phyloP scores from a whole-genome alignment of 1,140 invertebrate genomes.

The Spodoptera litura region DNA sequence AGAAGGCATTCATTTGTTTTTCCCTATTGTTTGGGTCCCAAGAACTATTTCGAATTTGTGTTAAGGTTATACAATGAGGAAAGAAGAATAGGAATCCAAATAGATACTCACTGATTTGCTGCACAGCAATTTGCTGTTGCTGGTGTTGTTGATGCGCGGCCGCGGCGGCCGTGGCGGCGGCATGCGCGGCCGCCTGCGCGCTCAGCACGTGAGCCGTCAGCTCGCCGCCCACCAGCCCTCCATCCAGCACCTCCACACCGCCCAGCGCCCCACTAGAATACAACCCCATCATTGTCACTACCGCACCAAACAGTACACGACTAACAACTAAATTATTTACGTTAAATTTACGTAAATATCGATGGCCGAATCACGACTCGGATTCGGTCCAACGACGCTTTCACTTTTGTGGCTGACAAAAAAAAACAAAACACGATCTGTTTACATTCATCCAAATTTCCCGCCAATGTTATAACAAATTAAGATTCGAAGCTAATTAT shows the following conservation, averaged over 20 bases:
- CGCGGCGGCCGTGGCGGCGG: slow-evolving; percentile 71
- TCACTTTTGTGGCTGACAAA: slow-evolving; percentile 39
- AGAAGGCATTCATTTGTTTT: background rate
- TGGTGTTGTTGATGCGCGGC: slow-evolving; percentile 70
- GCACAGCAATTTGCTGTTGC: slow-evolving; percentile 76
- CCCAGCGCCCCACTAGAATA: slow-evolving; percentile 83
- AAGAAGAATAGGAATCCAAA: slow-evolving; percentile 1
- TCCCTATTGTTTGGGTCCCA: background rate
- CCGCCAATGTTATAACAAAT: slow-evolving; percentile 26
- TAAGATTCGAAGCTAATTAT: slow-evolving; percentile 3
- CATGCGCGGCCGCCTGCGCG: slow-evolving; percentile 79
- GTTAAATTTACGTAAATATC: slow-evolving; percentile 32
- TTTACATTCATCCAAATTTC: slow-evolving; percentile 43
- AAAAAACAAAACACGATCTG: slow-evolving; percentile 49
- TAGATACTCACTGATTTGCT: slow-evolving; percentile 76
- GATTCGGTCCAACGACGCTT: slow-evolving; percentile 47
- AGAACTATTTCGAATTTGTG: background rate
- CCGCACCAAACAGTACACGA: slow-evolving; percentile 13
- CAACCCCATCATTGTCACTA: slow-evolving; percentile 76
- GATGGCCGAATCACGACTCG: slow-evolving; percentile 44
- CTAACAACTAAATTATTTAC: slow-evolving; percentile 41
- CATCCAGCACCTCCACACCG: slow-evolving; percentile 79
- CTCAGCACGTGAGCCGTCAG: slow-evolving; percentile 78
- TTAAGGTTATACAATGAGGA: background rate
- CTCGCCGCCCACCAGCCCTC: slow-evolving; percentile 77